A percentile compares a stretch with the other conserved stretches of the same genome.
These are phyloP conservation scores for Neoniphon sammara DNA, from an alignment of 2,797 vertebrate species.

Conservation along the genomic window DNA sequence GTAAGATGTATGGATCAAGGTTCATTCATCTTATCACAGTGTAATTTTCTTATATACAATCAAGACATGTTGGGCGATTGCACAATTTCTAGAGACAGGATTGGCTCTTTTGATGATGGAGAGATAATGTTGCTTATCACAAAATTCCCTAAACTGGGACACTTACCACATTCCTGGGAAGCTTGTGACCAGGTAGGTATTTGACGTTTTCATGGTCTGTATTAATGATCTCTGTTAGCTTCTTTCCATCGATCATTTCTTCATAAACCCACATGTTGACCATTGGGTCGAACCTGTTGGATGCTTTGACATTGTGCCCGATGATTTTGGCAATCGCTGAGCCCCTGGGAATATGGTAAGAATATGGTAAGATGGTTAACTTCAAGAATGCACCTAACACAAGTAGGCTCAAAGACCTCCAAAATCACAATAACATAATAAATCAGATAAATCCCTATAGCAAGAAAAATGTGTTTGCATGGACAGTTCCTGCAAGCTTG, in stretches of 20 bases:
- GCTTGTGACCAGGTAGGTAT: conserved; percentile 86
- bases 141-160: background rate
- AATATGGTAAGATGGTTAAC: background rate
- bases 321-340: conserved; percentile 88
- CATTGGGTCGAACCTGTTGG: conserved; percentile 82
- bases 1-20: conserved; percentile 14
- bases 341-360: conserved; percentile 78
- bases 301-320: conserved; percentile 83
- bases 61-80: background rate
- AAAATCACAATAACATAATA: background rate
- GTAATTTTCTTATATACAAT: background rate
- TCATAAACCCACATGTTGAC: conserved; percentile 90
- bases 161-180: conserved; percentile 86
- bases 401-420: no score
- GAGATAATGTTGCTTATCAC: background rate
- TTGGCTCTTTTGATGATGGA: background rate
- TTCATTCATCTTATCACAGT: conserved; percentile 22
- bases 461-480: no score
- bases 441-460: no score
- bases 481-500: no score
- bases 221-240: conserved; percentile 87
- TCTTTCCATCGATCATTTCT: conserved; percentile 82
- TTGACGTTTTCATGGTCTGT: conserved; percentile 88
- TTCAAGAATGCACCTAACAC: no score
- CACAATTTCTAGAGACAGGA: background rate